A percentile compares a stretch with the other conserved stretches of the same genome.
phyloP scores from a whole-genome alignment of 2,888 invertebrate species.

The Diaperis boleti region DNA sequence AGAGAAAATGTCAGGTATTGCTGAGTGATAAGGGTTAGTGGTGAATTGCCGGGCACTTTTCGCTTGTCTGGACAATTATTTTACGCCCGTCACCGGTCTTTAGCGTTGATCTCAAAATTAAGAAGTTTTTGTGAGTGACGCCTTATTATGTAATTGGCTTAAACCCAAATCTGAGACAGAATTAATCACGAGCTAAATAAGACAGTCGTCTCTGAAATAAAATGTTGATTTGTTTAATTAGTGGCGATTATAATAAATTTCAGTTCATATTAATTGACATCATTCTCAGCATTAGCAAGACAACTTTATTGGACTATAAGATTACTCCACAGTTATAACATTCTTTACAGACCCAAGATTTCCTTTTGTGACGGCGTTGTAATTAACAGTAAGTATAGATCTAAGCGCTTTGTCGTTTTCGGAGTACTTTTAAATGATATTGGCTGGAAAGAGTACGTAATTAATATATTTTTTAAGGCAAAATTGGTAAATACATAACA shows the following conservation, averaged over 20 bases:
- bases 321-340: not conserved
- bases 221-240: constrained; percentile 51
- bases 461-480: too few species aligned
- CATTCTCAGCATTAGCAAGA: constrained; percentile 37
- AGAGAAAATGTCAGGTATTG: constrained; percentile 34
- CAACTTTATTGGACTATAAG: too few species aligned
- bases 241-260: constrained; percentile 53
- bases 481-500: too few species aligned
- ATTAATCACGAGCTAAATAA: constrained; percentile 29
- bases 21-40: constrained; percentile 33
- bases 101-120: constrained; percentile 7
- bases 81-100: constrained; percentile 35
- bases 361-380: too few species aligned
- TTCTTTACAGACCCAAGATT: not conserved
- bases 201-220: constrained; percentile 30
- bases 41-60: constrained; percentile 30
- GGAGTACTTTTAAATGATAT: too few species aligned
- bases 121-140: constrained; percentile 24
- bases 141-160: constrained; percentile 36
- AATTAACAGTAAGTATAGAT: too few species aligned
- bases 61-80: constrained; percentile 41
- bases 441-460: too few species aligned
- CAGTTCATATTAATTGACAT: constrained; percentile 52
- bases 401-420: too few species aligned
- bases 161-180: constrained; percentile 20